Base-by-base conservation (phyloP, 2,797 vertebrate species). In the Anolis apletophallus region DNA sequence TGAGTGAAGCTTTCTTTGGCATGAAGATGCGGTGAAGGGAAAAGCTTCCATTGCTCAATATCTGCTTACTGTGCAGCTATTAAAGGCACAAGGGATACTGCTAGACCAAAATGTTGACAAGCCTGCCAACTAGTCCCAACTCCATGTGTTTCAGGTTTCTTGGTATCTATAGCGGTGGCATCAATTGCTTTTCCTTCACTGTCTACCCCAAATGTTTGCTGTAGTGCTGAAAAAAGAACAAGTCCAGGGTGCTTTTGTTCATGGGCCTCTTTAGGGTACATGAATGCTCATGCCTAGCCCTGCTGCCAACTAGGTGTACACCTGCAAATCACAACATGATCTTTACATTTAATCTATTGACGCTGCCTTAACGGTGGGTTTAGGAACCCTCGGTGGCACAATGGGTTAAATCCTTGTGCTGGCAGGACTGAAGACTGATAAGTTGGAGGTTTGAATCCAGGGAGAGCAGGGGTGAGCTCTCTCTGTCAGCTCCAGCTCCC, bases 31-130 rank as follows among this genome's bases (percentile, higher is more conserved):
- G 36, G 29, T 32, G 52, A 57, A 57, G 71, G 9, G 64, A 67
- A 87, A 86, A 76, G 54, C 55, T 85, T 52, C 68, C 67, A 34
- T 4, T 80, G 80, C 68, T 82, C 68, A 55, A 26, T 82, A 72
- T 26, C 21, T 57, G 52, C 52, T 73, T 69, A 52, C 19, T 81
- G 64, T 55, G 14, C 68, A 57, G 52, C 68, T 40, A 29, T 76
- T 46, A 75, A 75, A 75, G 57, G 21, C 40, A 34, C 32, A 72
- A 32, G 21, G 71, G 81, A 68, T 29, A 68, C 10, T 81, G 40
- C 80, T 29, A 34, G 23, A 52, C 16, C 16, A 61, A 79, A 79
- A 73, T 26, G 12, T 61, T 40, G 55, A 79, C 55, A 61, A 36
- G 34, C 21, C 77, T 79, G 77, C 55, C 55, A 79, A 61, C 29